Conservation (phyloP, 2,888 invertebrate genomes). For the Oxyscelio sp. region DNA sequence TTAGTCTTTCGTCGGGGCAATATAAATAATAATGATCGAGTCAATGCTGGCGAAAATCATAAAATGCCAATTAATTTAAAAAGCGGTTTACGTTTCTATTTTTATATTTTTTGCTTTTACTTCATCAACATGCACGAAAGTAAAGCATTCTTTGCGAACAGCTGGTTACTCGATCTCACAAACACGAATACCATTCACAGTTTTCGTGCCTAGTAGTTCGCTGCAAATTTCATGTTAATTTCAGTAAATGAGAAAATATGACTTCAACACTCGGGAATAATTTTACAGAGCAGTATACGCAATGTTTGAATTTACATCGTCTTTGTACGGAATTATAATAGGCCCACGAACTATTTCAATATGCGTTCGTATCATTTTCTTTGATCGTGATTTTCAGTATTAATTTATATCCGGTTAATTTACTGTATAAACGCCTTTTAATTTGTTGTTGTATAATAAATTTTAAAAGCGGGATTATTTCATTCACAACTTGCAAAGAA, state of each 20-base stretch:
- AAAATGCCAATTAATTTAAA: neutral
- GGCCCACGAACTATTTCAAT: conserved; percentile 27
- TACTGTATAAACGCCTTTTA: no score
- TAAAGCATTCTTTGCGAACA: conserved; percentile 16
- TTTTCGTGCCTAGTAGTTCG: conserved; percentile 5
- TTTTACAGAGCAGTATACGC: conserved; percentile 19
- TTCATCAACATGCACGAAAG: conserved; percentile 4
- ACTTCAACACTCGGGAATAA: conserved; percentile 46
- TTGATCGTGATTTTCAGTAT: no score
- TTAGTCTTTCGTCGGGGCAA: no score
- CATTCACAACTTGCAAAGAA: no score
- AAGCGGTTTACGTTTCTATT: no score
- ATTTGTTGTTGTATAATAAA: no score
- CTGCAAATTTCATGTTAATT: conserved; percentile 50
- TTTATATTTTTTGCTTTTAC: neutral
- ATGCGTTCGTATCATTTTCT: conserved; percentile 11
- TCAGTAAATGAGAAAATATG: conserved; percentile 52
- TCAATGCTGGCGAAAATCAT: neutral
- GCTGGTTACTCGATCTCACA: conserved; percentile 21
- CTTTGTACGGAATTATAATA: conserved; percentile 44
- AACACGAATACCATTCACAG: conserved; percentile 20
- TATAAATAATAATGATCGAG: no score
- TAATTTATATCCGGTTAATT: no score
- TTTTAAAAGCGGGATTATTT: no score
- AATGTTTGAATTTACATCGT: conserved; percentile 39